phyloP scores from a whole-genome alignment of 2,113 vertebrate species.

The Alaudala cheleensis region DNA sequence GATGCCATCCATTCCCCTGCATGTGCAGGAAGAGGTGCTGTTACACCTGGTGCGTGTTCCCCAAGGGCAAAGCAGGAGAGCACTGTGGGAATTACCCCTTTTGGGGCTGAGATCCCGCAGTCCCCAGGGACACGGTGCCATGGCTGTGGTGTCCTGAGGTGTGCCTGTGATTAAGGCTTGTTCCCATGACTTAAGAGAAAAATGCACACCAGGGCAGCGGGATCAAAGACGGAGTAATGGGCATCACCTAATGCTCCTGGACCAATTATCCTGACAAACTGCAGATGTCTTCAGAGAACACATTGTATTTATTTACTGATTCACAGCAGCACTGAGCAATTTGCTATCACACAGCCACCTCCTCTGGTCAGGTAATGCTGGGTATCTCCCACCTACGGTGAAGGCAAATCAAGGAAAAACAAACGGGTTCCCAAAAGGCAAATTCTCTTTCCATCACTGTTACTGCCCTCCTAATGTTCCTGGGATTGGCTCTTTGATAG shows the following conservation, averaged over 20 bases:
- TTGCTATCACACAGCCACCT: not conserved
- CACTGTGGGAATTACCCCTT: not conserved
- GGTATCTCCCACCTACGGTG: not conserved
- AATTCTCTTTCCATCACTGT: not conserved
- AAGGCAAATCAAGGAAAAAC: not conserved
- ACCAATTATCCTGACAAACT: conserved; percentile 40
- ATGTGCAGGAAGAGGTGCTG: accelerated
- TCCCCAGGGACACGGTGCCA: not conserved
- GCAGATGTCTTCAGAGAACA: conserved; percentile 13
- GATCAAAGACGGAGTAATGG: conserved; percentile 6
- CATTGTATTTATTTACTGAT: conserved; percentile 41
- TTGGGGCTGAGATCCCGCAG: not conserved
- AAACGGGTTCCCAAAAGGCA: not conserved
- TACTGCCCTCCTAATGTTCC: not conserved
- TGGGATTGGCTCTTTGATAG: not conserved
- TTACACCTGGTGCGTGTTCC: not conserved
- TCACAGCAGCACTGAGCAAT: not conserved
- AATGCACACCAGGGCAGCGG: not conserved
- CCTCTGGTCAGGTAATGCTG: not conserved
- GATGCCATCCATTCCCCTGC: accelerated
- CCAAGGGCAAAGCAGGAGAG: not conserved
- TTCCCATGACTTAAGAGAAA: not conserved
- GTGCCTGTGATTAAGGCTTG: not conserved
- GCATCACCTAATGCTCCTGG: not conserved
- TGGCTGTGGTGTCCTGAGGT: not conserved